Evolutionary conservation across 2,113 vertebrate species (phyloP).

Genomic region (Vicugna pacos): DNA sequence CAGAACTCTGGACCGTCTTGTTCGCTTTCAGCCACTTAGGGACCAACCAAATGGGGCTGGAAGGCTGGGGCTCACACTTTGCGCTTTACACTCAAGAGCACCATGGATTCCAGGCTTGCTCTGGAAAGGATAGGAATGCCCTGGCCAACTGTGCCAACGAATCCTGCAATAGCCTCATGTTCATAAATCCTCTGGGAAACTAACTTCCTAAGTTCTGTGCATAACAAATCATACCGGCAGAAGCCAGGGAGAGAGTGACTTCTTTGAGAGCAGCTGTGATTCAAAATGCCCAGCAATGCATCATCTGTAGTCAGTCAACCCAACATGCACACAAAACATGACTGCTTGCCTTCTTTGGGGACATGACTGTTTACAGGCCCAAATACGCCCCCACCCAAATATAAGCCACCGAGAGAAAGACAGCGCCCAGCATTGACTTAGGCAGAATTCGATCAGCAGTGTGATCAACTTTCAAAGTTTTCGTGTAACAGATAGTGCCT

Average conservation of each 20-base stretch:
- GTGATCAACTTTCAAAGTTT: constrained; percentile 56
- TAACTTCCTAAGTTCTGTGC: constrained; percentile 12
- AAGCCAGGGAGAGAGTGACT: constrained; percentile 16
- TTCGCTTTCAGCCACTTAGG: not conserved
- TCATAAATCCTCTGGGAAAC: constrained; percentile 32
- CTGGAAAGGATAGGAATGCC: not conserved
- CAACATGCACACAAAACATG: not conserved
- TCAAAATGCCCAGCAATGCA: not conserved
- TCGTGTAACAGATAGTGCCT: constrained; percentile 19
- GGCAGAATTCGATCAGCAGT: constrained; percentile 27
- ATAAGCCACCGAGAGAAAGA: constrained; percentile 24
- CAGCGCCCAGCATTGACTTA: not conserved
- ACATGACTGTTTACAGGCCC: not conserved
- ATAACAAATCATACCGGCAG: not conserved
- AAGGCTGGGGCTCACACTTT: not conserved
- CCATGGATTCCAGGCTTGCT: not conserved
- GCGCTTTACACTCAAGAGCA: not conserved
- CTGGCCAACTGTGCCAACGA: not conserved
- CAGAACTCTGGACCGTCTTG: not conserved
- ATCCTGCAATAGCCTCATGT: not conserved
- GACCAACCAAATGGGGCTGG: not conserved
- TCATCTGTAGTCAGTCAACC: constrained; percentile 58
- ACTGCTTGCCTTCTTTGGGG: constrained; percentile 43
- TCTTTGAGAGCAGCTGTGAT: not conserved
- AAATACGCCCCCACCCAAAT: not conserved